phyloP scores from a whole-genome alignment of 2,888 invertebrate genomes.

The Dolichopus griseipennis region DNA sequence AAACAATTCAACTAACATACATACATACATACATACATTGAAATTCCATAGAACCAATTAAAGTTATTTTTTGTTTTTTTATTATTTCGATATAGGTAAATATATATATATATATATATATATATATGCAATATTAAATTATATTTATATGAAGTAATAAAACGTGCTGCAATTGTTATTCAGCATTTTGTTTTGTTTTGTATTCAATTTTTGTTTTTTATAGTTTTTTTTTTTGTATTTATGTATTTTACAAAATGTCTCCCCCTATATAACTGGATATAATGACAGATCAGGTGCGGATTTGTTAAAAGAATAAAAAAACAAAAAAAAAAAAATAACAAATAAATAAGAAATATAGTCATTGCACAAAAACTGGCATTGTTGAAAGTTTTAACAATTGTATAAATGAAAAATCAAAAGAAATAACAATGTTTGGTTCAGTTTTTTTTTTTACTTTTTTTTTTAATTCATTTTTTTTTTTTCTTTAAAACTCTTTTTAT shows the following conservation, averaged over 20 bases:
- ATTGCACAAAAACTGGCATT: not conserved
- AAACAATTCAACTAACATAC: no score
- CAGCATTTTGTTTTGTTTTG: not conserved
- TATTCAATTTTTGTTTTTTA: not conserved
- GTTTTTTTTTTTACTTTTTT: no score
- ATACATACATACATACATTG: not conserved
- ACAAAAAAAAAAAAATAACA: not conserved
- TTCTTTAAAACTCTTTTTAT: not conserved
- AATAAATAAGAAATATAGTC: not conserved
- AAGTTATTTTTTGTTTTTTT: not conserved
- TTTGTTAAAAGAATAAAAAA: not conserved
- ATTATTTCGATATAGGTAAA: not conserved
- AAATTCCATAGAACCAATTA: not conserved
- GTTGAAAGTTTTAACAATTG: not conserved
- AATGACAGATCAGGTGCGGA: not conserved
- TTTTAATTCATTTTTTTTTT: no score
- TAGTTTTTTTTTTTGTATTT: no score
- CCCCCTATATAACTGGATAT: not conserved
- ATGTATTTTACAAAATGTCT: no score
- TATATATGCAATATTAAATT: not conserved
- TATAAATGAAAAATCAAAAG: not conserved
- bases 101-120: no score
- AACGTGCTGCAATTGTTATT: not conserved
- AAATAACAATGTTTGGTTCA: not conserved
- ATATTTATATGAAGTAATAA: not conserved